Conservation (phyloP, 2,113 vertebrate species). For the Rhabdomys dilectus region DNA sequence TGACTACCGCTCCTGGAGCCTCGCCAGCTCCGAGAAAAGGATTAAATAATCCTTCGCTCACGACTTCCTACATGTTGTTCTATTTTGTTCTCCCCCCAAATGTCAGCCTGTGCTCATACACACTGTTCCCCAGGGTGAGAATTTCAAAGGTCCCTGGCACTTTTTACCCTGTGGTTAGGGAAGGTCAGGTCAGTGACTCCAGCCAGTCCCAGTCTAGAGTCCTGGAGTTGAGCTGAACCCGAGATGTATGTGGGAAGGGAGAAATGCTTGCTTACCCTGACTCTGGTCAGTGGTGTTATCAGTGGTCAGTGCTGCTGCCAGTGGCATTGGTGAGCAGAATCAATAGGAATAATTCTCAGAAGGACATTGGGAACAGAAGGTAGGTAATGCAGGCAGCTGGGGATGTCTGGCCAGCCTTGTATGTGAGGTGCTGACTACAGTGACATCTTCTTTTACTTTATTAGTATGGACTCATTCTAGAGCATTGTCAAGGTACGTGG, state of each 20-base stretch:
- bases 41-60: slow-evolving; percentile 75
- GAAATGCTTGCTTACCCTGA: rapidly evolving
- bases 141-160: neutral
- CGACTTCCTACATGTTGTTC: slow-evolving; percentile 64
- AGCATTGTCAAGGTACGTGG: rapidly evolving
- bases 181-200: neutral
- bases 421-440: rapidly evolving
- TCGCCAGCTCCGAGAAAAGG: slow-evolving; percentile 53
- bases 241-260: neutral
- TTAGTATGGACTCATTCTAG: rapidly evolving
- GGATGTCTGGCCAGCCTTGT: neutral
- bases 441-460: neutral
- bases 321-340: neutral
- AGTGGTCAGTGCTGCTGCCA: neutral
- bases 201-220: neutral
- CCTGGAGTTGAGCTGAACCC: neutral
- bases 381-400: rapidly evolving
- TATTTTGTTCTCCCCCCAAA: slow-evolving; percentile 72
- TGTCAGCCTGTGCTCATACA: slow-evolving; percentile 63
- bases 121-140: neutral
- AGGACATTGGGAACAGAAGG: neutral
- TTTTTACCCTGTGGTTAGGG: neutral
- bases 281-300: rapidly evolving
- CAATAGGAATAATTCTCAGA: rapidly evolving
- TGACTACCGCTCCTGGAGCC: slow-evolving; percentile 68